Evolutionary conservation across 2,113 vertebrate genomes (phyloP), one percentile per base, ranked within the genome.

Genomic region (Coptodon rendalli): DNA sequence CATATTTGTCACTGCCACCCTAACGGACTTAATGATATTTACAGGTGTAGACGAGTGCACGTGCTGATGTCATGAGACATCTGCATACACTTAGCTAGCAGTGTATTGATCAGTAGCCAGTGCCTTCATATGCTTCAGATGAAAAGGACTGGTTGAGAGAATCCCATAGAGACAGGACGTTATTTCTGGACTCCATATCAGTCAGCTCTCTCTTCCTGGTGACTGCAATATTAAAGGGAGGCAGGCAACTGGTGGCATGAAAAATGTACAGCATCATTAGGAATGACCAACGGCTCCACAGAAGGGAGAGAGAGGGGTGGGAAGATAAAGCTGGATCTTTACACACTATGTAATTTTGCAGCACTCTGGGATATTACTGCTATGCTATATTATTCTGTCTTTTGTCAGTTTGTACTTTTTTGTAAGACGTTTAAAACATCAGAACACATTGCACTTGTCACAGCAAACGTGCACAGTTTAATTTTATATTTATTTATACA

Each of bases 151-250:
- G 83, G n/a, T 59, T 54, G 43, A 81, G 81, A 86, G 85, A 87
- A 89, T 24, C 88, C 88, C 88, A 80, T 87, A 85, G 90, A 91
- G 89, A 93, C 82, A 86, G 81, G 63, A 76, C 1, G 54, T 90
- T 94, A 94, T 94, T 93, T 91, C 92, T 93, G 92, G 92, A 91
- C 53, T 85, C 17, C 81, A 43, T 81, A 87, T 89, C 43, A 89
- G 81, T 86, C 87, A 54, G 54, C 81, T 17, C 22, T 6, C 85
- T 45, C 63, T 84, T 85, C 48, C 81, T 10, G 83, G 80, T 8
- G 89, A 88, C 86, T 85, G 86, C 63, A 89, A 83, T 89, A 93
- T 92, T 91, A 89, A 89, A 93, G 87, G 68, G 81, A 86, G 87
- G 59, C 59, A 54, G 83, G 86, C 71, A 83, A 93, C 61, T 43